These are phyloP conservation scores for Vesta saturnalis DNA, from an alignment of 2,888 invertebrate genomes.

Conservation along the genomic window DNA sequence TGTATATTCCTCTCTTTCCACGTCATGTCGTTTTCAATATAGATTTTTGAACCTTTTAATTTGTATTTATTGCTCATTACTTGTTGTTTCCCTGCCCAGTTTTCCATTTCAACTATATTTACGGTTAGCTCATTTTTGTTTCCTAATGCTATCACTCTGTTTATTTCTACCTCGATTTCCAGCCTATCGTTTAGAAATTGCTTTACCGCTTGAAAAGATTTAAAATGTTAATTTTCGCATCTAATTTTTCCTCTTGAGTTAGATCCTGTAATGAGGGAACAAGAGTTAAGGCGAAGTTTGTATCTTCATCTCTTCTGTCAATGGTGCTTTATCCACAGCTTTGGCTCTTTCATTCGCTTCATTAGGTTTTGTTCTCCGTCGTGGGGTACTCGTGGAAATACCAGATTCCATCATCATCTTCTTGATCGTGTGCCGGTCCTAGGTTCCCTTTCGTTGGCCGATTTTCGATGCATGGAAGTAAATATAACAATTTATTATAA, in stretches of 20 bases:
- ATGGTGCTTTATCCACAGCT: neutral
- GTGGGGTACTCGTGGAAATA: neutral
- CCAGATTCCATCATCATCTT: neutral
- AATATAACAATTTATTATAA: neutral
- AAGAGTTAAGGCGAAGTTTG: neutral
- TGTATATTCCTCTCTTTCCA: too few relatives aligned
- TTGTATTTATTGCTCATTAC: too few relatives aligned
- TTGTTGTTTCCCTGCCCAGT: too few relatives aligned
- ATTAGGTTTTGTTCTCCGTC: neutral
- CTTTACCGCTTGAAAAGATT: too few relatives aligned
- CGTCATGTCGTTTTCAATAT: too few relatives aligned
- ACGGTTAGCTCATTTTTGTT: too few relatives aligned
- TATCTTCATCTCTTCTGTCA: neutral
- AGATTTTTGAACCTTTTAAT: too few relatives aligned
- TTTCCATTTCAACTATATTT: too few relatives aligned
- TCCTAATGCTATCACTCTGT: too few relatives aligned
- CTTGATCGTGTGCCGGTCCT: neutral
- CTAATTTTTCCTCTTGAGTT: neutral
- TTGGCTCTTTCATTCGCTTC: neutral
- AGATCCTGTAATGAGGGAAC: neutral
- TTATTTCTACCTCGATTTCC: too few relatives aligned
- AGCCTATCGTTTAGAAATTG: too few relatives aligned
- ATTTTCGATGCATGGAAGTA: neutral
- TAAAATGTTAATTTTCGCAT: slow-evolving; percentile 3
- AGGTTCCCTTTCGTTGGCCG: neutral